These are phyloP conservation scores for Nephila pilipes DNA, from an alignment of 1,140 invertebrate species.

Conservation along the genomic window DNA sequence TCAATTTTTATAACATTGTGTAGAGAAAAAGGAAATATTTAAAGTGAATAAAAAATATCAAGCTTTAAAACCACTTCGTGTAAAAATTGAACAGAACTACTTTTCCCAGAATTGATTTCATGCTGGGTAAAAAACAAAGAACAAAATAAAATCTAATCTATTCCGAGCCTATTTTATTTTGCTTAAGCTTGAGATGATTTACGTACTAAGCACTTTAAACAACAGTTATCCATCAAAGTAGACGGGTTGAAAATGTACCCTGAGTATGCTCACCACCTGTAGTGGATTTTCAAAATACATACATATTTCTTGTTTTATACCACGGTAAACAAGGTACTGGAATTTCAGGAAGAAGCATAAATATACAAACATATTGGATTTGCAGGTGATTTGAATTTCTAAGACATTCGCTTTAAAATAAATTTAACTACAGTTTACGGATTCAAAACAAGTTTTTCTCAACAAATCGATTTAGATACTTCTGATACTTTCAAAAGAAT, in stretches of 20 bases:
- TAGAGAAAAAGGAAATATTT: too few relatives aligned
- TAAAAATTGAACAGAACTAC: background rate
- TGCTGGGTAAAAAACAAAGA: background rate
- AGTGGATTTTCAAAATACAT: background rate
- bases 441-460: background rate
- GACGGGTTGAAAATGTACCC: constrained; percentile 10
- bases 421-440: background rate
- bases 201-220: constrained; percentile 16
- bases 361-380: background rate
- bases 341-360: background rate
- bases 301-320: constrained; percentile 12
- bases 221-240: constrained; percentile 25
- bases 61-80: background rate
- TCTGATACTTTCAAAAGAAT: too few relatives aligned
- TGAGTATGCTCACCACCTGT: background rate
- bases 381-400: constrained; percentile 29
- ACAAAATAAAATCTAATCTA: background rate
- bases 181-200: background rate
- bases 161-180: background rate
- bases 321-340: background rate
- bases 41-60: too few relatives aligned
- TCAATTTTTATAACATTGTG: background rate
- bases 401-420: constrained; percentile 20
- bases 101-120: background rate
- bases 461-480: background rate